Conservation (phyloP, 2,113 vertebrate genomes). For the Nicator chloris region DNA sequence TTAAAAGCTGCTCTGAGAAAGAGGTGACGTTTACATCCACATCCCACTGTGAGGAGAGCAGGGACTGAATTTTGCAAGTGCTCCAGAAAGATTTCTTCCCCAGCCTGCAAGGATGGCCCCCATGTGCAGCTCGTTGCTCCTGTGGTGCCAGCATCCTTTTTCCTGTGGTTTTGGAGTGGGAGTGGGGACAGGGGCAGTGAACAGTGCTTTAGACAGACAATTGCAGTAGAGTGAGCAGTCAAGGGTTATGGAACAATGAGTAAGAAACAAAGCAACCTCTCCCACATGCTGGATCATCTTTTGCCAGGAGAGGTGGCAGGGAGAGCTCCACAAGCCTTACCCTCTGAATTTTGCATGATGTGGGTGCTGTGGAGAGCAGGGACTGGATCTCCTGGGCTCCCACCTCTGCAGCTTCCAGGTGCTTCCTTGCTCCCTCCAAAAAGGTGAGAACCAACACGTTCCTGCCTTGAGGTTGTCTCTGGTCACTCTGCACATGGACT, state of each 20-base stretch:
- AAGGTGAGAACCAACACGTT: background rate
- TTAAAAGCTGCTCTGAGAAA: background rate
- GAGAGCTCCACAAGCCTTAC: background rate
- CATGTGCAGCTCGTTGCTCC: accelerated
- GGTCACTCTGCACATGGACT: background rate
- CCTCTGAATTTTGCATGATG: background rate
- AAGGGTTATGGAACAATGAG: background rate
- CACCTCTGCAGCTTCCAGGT: background rate
- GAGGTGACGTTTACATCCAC: background rate
- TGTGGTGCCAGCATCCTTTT: background rate
- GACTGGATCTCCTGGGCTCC: background rate
- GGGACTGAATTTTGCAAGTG: background rate
- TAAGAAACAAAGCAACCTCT: background rate
- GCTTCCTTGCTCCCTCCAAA: background rate
- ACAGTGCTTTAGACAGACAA: background rate
- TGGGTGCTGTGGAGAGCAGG: background rate
- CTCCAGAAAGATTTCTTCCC: background rate
- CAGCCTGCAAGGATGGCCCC: background rate
- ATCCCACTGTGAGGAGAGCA: background rate
- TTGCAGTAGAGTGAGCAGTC: background rate
- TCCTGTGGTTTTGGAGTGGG: background rate
- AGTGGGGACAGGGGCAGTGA: background rate
- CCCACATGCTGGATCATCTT: background rate
- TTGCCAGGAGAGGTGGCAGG: background rate
- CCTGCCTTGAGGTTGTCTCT: background rate